phyloP scores from a whole-genome alignment of 1,140 invertebrate genomes.

The Ganaspis sp. region DNA sequence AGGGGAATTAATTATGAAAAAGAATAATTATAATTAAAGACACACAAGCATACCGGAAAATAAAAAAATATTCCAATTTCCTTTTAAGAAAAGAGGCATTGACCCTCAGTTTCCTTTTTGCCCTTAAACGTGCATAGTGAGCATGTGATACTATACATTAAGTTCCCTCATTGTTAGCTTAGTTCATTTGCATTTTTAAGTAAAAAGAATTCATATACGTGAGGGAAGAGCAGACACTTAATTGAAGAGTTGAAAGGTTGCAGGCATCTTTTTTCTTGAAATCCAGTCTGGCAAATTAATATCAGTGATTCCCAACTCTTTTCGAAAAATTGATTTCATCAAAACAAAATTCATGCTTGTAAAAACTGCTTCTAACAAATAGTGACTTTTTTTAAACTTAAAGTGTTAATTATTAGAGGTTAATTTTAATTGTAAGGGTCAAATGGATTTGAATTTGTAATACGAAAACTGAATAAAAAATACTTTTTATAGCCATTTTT shows the following conservation, averaged over 20 bases:
- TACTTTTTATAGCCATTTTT: no score
- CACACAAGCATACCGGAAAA: not conserved
- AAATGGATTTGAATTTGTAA: no score
- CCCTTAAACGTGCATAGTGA: conserved; percentile 19
- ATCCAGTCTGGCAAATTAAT: conserved; percentile 45
- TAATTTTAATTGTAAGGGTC: no score
- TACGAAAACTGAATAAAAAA: no score
- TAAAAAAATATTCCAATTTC: conserved; percentile 15
- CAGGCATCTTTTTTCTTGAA: conserved; percentile 41
- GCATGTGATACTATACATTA: conserved; percentile 4
- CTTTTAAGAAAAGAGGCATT: conserved; percentile 17
- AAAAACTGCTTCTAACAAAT: not conserved
- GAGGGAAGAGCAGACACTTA: conserved; percentile 45
- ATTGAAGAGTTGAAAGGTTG: conserved; percentile 34
- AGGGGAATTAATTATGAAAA: not conserved
- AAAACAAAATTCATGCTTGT: not conserved
- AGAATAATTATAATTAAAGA: not conserved
- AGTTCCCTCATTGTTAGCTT: conserved; percentile 16
- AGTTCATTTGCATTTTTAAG: conserved; percentile 29
- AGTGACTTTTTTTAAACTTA: no score
- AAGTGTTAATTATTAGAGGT: no score
- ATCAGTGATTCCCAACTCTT: conserved; percentile 50
- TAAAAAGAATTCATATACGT: conserved; percentile 16
- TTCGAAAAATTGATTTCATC: not conserved
- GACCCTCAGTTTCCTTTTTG: conserved; percentile 16